Conservation (phyloP, 2,888 invertebrate genomes). For the Drosophila percnosoma region DNA sequence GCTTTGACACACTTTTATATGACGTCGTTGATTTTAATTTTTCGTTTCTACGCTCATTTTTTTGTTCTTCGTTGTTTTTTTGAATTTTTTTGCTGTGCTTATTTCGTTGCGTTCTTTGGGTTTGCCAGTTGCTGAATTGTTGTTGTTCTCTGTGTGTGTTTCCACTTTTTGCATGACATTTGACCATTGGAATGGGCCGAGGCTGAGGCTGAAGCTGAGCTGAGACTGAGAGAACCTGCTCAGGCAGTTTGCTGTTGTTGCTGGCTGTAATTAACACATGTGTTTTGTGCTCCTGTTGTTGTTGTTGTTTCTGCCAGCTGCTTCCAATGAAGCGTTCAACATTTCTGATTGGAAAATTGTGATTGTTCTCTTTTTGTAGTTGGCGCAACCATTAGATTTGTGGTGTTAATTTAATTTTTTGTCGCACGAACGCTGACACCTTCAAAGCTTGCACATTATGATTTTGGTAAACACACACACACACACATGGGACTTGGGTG, state of each 20-base stretch:
- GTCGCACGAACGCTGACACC: conserved; percentile 13
- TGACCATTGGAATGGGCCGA: conserved; percentile 65
- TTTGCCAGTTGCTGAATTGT: conserved; percentile 36
- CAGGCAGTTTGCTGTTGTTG: conserved; percentile 11
- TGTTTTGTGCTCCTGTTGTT: conserved; percentile 18
- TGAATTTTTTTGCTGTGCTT: conserved; percentile 23
- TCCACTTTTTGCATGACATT: conserved; percentile 64
- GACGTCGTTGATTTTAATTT: conserved; percentile 81
- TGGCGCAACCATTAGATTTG: conserved; percentile 33
- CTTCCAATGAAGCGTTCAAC: conserved; percentile 30
- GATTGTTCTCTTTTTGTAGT: conserved; percentile 22
- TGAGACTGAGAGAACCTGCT: conserved; percentile 29
- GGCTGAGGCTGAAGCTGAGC: conserved; percentile 5
- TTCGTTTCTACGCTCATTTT: conserved; percentile 59
- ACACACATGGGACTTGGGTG: conserved; percentile 35
- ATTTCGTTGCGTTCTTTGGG: conserved; percentile 41
- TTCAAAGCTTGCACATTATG: conserved; percentile 45
- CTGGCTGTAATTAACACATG: conserved; percentile 53
- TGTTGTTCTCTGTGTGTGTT: conserved; percentile 22
- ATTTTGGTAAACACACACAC: conserved; percentile 38
- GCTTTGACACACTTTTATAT: conserved; percentile 83
- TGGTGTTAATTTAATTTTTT: conserved; percentile 70
- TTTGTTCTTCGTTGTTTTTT: conserved; percentile 25
- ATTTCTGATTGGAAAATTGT: conserved; percentile 44
- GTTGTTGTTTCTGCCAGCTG: conserved; percentile 20